phyloP scores from a whole-genome alignment of 2,888 invertebrate species.

The Morpho deidamia region DNA sequence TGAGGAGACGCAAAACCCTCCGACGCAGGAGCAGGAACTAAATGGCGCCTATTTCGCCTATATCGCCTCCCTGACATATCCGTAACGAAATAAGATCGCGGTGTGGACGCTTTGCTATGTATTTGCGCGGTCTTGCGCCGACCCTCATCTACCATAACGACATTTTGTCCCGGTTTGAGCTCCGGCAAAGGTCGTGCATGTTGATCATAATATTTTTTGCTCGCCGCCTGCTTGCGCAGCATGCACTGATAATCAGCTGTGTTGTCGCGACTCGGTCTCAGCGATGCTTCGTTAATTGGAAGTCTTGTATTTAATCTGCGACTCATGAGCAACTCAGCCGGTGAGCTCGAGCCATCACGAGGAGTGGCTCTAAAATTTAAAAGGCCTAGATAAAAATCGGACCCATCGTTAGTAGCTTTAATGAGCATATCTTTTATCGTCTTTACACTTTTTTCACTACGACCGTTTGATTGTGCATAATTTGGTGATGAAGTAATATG shows the following conservation, averaged over 20 bases:
- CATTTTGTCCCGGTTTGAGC: conserved; percentile 4
- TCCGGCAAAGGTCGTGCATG: background rate
- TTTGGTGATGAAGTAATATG: conserved; percentile 18
- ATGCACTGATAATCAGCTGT: background rate
- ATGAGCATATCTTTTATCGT: conserved; percentile 18
- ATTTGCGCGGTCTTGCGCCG: conserved; percentile 1
- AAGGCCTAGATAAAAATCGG: conserved; percentile 19
- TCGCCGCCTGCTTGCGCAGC: background rate
- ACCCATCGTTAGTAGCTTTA: conserved; percentile 8
- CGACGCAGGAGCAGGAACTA: background rate
- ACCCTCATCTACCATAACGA: background rate
- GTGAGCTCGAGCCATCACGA: conserved; percentile 8
- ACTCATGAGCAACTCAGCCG: conserved; percentile 23
- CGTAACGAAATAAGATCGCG: conserved; percentile 16
- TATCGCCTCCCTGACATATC: conserved; percentile 1
- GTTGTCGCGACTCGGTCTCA: conserved; percentile 8
- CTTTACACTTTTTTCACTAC: conserved; percentile 18
- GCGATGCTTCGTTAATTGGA: conserved; percentile 5
- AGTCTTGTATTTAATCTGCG: conserved; percentile 17
- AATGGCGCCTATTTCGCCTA: conserved; percentile 9
- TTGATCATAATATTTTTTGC: conserved; percentile 10
- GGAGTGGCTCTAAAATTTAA: conserved; percentile 19
- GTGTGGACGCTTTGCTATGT: background rate
- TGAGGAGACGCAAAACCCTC: no score
- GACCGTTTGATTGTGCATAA: conserved; percentile 20